Base-by-base conservation (phyloP, 2,888 invertebrate species). In the Ypsolopha scabrella region DNA sequence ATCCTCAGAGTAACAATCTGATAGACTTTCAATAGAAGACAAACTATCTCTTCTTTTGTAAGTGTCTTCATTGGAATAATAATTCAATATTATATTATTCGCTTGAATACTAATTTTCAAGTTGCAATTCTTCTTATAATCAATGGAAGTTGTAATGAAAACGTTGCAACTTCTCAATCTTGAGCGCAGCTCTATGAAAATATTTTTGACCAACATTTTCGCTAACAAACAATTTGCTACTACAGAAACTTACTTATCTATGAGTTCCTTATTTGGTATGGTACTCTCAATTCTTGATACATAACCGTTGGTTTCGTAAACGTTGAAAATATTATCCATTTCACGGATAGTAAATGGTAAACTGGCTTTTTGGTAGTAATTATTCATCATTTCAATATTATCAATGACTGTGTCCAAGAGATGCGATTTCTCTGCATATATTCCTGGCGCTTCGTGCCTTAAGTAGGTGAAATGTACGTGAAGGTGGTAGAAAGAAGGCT, bases 401-500 rank as follows among this genome's bases (percentile, higher is more conserved):
- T 91, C 90, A 50, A 99, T 98, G 51, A 98, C 95, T 7, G 93
- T 93, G 46, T 93, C 90, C 9, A 99, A 87, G 52, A 98, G 80
- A 73, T 98, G 97, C 0, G 97, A 93, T 65, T 93, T 93, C 70
- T 97, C 96, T 10, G 92, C 91, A 78, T 90, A 90, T 63, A 94
- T 94, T 36, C 97, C 94, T 46, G 94, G 93, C 0, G 93, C 92
- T 61, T 95, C 94, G 80, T 92, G 92, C 46, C 89, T 88, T 2
- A 98, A 72, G 53, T 91, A 90, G 9, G 95, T 95, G 67, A 98
- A 95, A 75, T 99, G 99, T 0, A 99, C 89, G 72, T 99, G 99
- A 0, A 99, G 87, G 71, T 99, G 98, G 78, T 97, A 98, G 82
- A 97, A 99, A 0, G 97, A 95, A 0, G 99, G 99, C 66, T 97